Percentiles rank a stretch among this genome's conserved stretches.
Evolutionary conservation across 2,888 invertebrate species (phyloP).

Genomic region (Anthrax anthrax): DNA sequence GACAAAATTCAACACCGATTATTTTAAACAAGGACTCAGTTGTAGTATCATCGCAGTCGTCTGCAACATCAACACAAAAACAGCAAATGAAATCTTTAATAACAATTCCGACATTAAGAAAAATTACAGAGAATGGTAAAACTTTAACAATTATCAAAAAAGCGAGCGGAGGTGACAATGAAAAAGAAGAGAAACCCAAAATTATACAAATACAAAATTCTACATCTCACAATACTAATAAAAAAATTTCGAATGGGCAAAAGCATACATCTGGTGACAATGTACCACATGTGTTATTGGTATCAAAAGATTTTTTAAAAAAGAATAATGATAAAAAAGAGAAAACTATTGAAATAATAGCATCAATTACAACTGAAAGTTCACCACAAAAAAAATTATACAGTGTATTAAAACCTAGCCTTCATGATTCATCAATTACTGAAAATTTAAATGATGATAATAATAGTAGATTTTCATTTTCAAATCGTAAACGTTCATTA

Average conservation of each 20-base stretch:
- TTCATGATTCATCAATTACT: neutral
- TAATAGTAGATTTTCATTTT: neutral
- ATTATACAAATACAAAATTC: neutral
- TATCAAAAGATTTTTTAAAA: no score
- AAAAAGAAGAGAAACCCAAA: neutral
- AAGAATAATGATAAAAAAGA: no score
- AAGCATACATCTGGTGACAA: no score
- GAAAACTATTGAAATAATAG: neutral
- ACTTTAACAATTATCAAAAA: neutral
- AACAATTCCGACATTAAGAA: neutral
- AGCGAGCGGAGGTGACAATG: neutral
- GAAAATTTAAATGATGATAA: neutral
- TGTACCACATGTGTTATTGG: no score
- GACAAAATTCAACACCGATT: neutral
- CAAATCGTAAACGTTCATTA: slow-evolving; percentile 9
- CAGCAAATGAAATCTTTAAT: neutral
- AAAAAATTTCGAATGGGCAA: no score
- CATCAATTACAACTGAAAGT: neutral
- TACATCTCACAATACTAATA: no score
- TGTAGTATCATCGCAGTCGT: neutral
- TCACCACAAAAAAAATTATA: slow-evolving; percentile 14
- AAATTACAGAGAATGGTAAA: neutral
- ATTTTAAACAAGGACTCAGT: neutral
- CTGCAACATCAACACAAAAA: no score
- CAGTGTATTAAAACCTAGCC: slow-evolving; percentile 15